Base-by-base conservation (phyloP, 2,113 vertebrate species). In the Aviceda subcristata region DNA sequence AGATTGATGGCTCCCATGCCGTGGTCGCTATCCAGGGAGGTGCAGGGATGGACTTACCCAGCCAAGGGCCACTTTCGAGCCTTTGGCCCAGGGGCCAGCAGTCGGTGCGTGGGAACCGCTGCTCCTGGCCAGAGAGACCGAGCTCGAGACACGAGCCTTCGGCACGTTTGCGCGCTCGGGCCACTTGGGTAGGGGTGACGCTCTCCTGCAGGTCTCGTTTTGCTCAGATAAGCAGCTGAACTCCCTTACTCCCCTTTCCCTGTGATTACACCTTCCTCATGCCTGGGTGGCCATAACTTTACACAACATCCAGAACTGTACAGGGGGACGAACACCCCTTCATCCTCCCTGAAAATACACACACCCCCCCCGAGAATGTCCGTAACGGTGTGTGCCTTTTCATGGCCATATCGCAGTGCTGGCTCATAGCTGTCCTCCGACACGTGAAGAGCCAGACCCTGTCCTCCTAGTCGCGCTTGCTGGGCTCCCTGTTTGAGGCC, bases 401-500 rank as follows among this genome's bases (percentile, higher is more conserved):
- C 11, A 7, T 6, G 38, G 46, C 46, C 22, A 2, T 6, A 8
- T 7, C 1, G 0, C 14, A 32, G 17, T 2, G 0, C 46, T 59
- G 62, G 41, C 36, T 50, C 43, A 19, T 1, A 38, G 34, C 30
- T 39, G 36, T 26, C 18, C 18, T 9, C 36, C 3, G 2, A 26
- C 26, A 41, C 26, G 10, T 0, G 6, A 57, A 18, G 2, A 89
- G 26, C 7, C 83, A 66, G 18, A 8, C 17, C 14, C 14, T 39
- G 30, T 11, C 38, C 67, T 72, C 45, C 83, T 3, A 17, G 29
- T 23, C 55, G 51, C n/a, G 21, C 55, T 46, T 71, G 55, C 38
- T 84, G 50, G 77, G 72, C 57, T 73, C 26, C 30, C 30, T 73
- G 18, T 13, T 87, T 12, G 22, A 77, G 12, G n/a, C 10, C 38